A percentile compares a stretch with the other conserved stretches of the same genome.
These are phyloP conservation scores for Brachionus asplanchnoidis DNA, from an alignment of 1,140 invertebrate genomes.

Conservation along the genomic window DNA sequence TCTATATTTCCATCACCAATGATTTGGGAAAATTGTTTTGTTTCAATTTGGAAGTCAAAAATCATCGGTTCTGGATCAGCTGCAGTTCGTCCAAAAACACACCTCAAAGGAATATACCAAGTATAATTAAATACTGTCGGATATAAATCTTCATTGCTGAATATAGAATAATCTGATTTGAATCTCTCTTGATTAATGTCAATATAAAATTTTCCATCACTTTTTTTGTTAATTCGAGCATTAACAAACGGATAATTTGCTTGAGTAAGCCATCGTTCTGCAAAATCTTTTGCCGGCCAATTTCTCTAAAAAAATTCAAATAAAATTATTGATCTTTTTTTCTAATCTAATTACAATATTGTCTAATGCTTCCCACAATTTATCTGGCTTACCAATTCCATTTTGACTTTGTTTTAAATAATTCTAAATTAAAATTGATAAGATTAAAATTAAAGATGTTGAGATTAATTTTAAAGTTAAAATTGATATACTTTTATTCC, in stretches of 20 bases:
- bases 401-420: slow-evolving; percentile 34
- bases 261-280: slow-evolving; percentile 10
- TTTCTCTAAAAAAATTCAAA: not conserved
- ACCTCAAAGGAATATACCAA: slow-evolving; percentile 40
- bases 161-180: slow-evolving; percentile 25
- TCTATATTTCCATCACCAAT: not conserved
- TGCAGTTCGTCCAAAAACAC: not conserved
- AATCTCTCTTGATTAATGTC: slow-evolving; percentile 26
- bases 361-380: slow-evolving; percentile 6
- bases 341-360: not conserved
- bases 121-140: not conserved
- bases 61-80: not conserved
- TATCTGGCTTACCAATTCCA: slow-evolving; percentile 5
- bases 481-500: not conserved
- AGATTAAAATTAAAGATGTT: no score
- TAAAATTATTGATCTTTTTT: not conserved
- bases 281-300: slow-evolving; percentile 28
- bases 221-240: not conserved
- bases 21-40: not conserved
- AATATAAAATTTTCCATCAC: not conserved
- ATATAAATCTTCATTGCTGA: slow-evolving; percentile 21
- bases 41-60: slow-evolving; percentile 14
- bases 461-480: no score
- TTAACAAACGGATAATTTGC: slow-evolving; percentile 25
- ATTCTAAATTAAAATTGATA: not conserved